Evolutionary conservation across 1,140 invertebrate species (phyloP), one percentile per base, ranked within the genome.

Genomic region (Glomeris maerens): DNA sequence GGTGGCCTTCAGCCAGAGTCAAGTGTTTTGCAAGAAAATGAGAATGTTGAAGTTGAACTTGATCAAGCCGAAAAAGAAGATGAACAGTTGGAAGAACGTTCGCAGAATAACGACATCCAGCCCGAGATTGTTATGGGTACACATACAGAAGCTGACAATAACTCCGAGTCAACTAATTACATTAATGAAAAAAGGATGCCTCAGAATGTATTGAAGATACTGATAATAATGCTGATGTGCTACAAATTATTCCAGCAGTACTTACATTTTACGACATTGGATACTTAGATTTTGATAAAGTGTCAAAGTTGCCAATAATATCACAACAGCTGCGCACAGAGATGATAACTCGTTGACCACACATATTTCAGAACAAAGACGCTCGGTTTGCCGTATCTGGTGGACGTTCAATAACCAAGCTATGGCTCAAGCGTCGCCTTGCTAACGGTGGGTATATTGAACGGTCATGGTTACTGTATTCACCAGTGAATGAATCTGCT

Each of bases 201-300:
- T 46, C 17, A 46, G 4, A 39, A n/a, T 27, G 26, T 17, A 38
- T 20, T 38, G 29, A 48, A 22, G 17, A 48, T 39, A 17, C 31
- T 48, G 47, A 44, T 20, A 48, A 48, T 48, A 5, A 48, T 48
- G 20, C 5, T 40, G n/a, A 4, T n/a, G 4, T 39, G 7, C 17
- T 2, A 21, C 26, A 3, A 23, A 46, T 27, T 3, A 5, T 46
- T 52, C 50, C 50, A 17, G 50, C 21, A 20, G 50, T 52, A 36
- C 25, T 49, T 22, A 3, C 17, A 27, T 51, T 49, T 20, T 10
- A 36, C 38, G 50, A 52, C 39, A 31, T 52, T 52, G 45, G 46
- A 3, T 52, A 52, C 27, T 49, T 52, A 49, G 26, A 52, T 25
- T 52, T 52, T 52, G 47, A 52, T 36, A 25, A 44, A 21, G 21